Evolutionary conservation across 2,888 invertebrate genomes (phyloP), one percentile per base, ranked within the genome.

Genomic region (Caenorhabditis angaria): DNA sequence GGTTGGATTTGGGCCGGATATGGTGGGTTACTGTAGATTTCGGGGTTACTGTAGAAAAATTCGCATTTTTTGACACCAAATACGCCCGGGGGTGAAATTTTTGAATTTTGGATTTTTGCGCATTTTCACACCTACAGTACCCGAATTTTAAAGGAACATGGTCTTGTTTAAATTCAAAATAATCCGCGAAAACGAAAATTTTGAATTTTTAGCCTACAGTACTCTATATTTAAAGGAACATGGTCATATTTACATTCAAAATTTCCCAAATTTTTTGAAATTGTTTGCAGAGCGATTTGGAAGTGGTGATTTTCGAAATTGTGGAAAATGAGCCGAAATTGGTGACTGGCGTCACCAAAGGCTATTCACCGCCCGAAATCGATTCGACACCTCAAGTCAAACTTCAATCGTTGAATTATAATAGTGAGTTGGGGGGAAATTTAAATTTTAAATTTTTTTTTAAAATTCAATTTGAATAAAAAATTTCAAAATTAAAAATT

Each of bases 301-400:
- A 65, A 8, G 73, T 76, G 5, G 76, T 78, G 20, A 29, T 78
- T 1, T 76, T 78, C 64, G 65, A 63, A 61, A 55, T 78, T 4
- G 54, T 61, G 8, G 69, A 76, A 53, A 68, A 65, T 56, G 67
- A 66, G 25, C 67, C 73, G 22, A 60, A 55, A 28, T 32, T 78
- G 24, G 66, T 61, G 14, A 76, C 78, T 20, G 78, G 78, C 29
- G 55, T 59, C 35, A 76, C 78, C 14, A 63, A 55, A 24, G 78
- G 76, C 32, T 78, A 78, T 56, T 66, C 66, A 18, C 71, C 78
- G 1, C 78, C 78, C 20, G 63, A 65, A 10, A 58, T 78, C 27
- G 78, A 76, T 50, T 55, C 63, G 1, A 29, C 70, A 1, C 63
- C 67, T 6, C 61, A 62, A 24, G 76, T 78, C 59, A 70, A 64